Evolutionary conservation across 2,797 vertebrate species (phyloP), one percentile per base, ranked within the genome.

Genomic region (Gymnoscopelus microlampas): DNA sequence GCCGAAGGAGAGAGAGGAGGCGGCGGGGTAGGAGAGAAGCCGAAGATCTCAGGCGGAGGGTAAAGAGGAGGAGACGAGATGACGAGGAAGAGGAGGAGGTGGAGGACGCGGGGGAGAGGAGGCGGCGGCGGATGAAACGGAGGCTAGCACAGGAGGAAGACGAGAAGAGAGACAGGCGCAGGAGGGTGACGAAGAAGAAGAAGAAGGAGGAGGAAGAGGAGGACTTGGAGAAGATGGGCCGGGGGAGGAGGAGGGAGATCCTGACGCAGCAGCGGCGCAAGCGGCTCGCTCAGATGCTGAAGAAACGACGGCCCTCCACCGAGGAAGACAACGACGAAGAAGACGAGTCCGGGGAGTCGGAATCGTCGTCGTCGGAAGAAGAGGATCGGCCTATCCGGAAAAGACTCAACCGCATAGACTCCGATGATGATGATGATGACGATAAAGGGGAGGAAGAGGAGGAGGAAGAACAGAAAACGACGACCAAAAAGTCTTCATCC

Each of bases 301-400:
- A 86, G 85, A 88, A 87, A 53, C 91, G 90, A 90, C 94, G 93
- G 90, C 96, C 91, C 75, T 96, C 93, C 32, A 93, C 90, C 60
- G 91, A 96, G 71, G 95, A 97, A 24, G 89, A 90, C 0, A 85
- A 87, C 0, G 91, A 96, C 70, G 95, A 97, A 19, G 89, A 90
- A 0, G 87, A 87, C 0, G 78, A 86, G 0, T 53, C 14, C 1
- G 44, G 23, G 1, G 86, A 89, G 0, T 83, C 84, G 0, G 81
- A 85, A 0, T 81, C 85, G 0, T 84, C 89, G 4, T 90, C 89
- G 0, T 88, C 90, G 0, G 88, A 87, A 0, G 88, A 87, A 1
- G 90, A 91, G 23, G 91, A 92, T 44, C 88, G 91, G 0, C 91
- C 91, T 0, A 2, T 91, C 55, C 88, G 91, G 55, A 93, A 90